Percentiles rank a stretch among this genome's conserved stretches.
Conservation (phyloP, 2,888 invertebrate species). For the Athripsodes cinereus region DNA sequence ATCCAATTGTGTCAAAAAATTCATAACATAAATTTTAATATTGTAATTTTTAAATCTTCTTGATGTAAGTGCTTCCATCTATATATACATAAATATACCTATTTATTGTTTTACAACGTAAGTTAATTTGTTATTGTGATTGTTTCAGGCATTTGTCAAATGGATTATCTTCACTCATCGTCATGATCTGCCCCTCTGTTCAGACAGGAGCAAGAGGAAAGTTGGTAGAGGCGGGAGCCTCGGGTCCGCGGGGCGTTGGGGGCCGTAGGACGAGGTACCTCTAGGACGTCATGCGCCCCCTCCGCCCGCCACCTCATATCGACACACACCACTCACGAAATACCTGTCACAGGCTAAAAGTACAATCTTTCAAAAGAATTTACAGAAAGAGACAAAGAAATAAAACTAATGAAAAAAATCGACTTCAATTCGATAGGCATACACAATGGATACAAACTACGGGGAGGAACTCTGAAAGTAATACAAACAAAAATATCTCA, state of each 20-base stretch:
- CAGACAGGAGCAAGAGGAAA: background rate
- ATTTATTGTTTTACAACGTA: no score
- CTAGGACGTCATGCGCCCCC: conserved; percentile 23
- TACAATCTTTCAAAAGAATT: background rate
- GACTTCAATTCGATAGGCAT: background rate
- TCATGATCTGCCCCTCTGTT: conserved; percentile 3
- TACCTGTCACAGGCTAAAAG: background rate
- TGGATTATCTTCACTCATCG: background rate
- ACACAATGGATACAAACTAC: no score
- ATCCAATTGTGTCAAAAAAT: no score
- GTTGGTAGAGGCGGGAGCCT: conserved; percentile 6
- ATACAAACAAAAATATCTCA: background rate
- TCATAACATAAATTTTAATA: no score
- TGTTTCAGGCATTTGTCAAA: conserved; percentile 2
- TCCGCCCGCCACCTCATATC: conserved; percentile 20
- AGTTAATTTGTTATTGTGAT: no score
- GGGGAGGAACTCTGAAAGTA: no score
- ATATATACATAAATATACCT: no score
- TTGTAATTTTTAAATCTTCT: no score
- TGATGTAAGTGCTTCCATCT: no score
- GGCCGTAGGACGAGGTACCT: conserved; percentile 16
- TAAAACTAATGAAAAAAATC: background rate
- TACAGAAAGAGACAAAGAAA: background rate
- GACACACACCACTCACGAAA: conserved; percentile 24
- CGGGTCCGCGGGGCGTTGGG: conserved; percentile 7